phyloP scores from a whole-genome alignment of 2,113 vertebrate species.

The Aythya baeri region DNA sequence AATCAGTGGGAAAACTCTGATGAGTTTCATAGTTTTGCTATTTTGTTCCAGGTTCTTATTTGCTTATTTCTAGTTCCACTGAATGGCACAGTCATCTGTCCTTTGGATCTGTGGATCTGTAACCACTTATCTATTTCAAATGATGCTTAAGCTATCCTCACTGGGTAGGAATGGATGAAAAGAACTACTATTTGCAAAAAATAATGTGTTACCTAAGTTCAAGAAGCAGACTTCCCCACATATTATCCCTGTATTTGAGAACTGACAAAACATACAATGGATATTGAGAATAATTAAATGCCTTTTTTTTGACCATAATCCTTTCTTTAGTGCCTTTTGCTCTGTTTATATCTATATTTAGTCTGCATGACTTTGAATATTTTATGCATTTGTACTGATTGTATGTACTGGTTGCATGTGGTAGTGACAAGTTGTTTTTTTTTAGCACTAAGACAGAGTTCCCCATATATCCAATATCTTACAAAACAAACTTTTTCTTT shows the following conservation, averaged over 20 bases:
- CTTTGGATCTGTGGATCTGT: background rate
- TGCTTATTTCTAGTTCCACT: background rate
- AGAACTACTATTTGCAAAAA: background rate
- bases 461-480: background rate
- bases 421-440: background rate
- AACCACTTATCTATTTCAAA: background rate
- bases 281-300: slow-evolving; percentile 55
- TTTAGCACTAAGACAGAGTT: background rate
- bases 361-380: slow-evolving; percentile 4
- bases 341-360: background rate
- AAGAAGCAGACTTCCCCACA: background rate
- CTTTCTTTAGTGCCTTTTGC: background rate
- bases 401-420: background rate
- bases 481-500: slow-evolving; percentile 2
- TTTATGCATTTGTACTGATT: background rate
- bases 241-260: background rate
- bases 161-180: background rate
- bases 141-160: background rate
- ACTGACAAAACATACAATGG: background rate
- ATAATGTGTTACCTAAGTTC: background rate
- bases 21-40: background rate
- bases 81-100: background rate
- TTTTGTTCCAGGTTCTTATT: background rate
- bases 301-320: slow-evolving; percentile 32
- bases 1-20: background rate